Base-by-base conservation (phyloP, 2,797 vertebrate species). In the Varecia variegata region DNA sequence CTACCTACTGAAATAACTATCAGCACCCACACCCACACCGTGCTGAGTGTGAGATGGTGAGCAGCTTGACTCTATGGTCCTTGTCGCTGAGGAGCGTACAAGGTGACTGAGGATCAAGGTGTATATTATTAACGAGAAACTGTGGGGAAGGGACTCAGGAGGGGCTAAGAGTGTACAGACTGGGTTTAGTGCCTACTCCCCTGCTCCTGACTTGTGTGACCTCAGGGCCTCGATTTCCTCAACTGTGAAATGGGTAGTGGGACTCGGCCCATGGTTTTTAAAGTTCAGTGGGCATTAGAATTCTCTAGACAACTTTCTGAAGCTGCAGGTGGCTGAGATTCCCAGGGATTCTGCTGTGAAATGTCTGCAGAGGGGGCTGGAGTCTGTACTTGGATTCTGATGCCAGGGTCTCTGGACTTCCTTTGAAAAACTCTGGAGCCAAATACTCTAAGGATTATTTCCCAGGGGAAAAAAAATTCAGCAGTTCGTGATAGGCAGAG, bases 361-460 rank as follows among this genome's bases (percentile, higher is more conserved):
- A 32, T 18, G 25, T 58, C 47, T 70, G 77, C 54, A 40, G 50
- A 68, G 17, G 45, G 71, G 45, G 20, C 23, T 62, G 40, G 38
- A 13, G 8, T 79, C 65, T 80, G 35, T 30, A 17, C 35, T 62
- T 68, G 68, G 25, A 45, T 74, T 93, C 58, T 50, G 40, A 62
- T 35, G 65, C 85, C 15, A 45, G 14, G 13, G 60, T 90, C 80
- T 94, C 45, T 56, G 43, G 20, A 85, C 21, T 27, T 15, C 60
- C 11, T 82, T 54, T 65, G 60, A 40, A 71, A 94, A 88, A n/a
- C 32, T 84, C 77, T 54, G 10, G 30, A 40, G 32, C 17, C 35
- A 95, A 73, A 87, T 54, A 77, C 32, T 74, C 45, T 77, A 96
- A 62, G 40, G 18, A 27, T 40, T 74, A 77, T 47, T 84, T 11